Evolutionary conservation across 2,797 vertebrate genomes (phyloP).

Genomic region (Clamator glandarius): DNA sequence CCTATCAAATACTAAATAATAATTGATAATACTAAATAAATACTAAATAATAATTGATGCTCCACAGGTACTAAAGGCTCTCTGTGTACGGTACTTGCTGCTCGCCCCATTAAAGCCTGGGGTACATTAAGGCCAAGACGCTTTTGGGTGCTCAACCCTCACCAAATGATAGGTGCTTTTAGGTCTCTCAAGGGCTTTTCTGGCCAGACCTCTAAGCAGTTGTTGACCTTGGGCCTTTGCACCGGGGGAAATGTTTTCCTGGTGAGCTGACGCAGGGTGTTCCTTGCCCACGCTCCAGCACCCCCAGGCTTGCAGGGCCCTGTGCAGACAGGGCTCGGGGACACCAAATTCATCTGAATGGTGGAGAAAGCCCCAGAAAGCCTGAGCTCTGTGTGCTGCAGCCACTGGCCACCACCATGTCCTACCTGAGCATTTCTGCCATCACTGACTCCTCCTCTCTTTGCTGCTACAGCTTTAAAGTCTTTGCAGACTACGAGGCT

Average conservation of each 20-base stretch:
- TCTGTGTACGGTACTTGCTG: rapidly evolving
- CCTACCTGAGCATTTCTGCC: rapidly evolving
- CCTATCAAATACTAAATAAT: too few relatives aligned
- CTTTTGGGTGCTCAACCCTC: rapidly evolving
- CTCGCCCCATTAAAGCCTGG: rapidly evolving
- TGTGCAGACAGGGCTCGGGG: not conserved
- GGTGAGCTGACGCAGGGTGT: not conserved
- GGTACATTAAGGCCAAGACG: rapidly evolving
- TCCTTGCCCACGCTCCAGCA: rapidly evolving
- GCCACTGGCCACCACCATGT: rapidly evolving
- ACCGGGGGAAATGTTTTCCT: rapidly evolving
- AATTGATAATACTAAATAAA: too few relatives aligned
- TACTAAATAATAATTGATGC: too few relatives aligned
- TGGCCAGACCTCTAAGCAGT: not conserved
- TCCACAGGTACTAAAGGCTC: not conserved
- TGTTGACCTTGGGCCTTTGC: rapidly evolving
- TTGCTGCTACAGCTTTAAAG: constrained; percentile 87
- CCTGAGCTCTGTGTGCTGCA: rapidly evolving
- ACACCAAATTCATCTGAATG: rapidly evolving
- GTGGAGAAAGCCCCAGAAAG: not conserved
- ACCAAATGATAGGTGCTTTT: not conserved
- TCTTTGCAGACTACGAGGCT: constrained; percentile 94
- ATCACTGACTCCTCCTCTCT: not conserved
- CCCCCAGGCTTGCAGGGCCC: rapidly evolving
- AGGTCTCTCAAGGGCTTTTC: not conserved